Evolutionary conservation across 2,797 vertebrate species (phyloP).

Genomic region (Gallinago solitaria): DNA sequence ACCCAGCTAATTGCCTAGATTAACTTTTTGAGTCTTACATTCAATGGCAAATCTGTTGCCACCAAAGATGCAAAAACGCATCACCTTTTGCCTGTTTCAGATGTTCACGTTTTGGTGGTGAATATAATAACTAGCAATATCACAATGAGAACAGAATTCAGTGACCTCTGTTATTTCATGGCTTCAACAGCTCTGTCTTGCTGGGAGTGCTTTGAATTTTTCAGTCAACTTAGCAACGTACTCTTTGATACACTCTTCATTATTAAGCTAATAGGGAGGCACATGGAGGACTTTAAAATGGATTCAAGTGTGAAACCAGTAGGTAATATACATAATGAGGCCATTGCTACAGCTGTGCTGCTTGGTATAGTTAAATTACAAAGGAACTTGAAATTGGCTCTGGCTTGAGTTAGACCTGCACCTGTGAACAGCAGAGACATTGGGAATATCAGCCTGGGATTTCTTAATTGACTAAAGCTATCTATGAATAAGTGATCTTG

Average conservation of each 20-base stretch:
- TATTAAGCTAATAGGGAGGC: constrained; percentile 54
- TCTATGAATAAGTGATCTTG: not conserved
- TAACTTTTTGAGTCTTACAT: not conserved
- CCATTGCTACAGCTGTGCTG: constrained; percentile 27
- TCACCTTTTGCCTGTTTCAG: not conserved
- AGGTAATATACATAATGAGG: constrained; percentile 58
- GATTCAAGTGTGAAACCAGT: constrained; percentile 59
- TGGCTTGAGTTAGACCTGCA: not conserved
- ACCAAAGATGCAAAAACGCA: not conserved
- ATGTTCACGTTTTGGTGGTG: not conserved
- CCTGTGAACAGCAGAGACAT: not conserved
- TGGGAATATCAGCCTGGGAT: not conserved
- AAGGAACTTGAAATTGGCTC: not conserved
- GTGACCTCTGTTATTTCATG: constrained; percentile 5
- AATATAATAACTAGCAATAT: not conserved
- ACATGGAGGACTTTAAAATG: constrained; percentile 41
- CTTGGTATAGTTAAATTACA: not conserved
- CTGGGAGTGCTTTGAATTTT: constrained; percentile 48
- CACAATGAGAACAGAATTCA: not conserved
- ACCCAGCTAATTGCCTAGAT: not conserved
- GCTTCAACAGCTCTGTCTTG: not conserved
- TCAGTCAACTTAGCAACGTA: constrained; percentile 38
- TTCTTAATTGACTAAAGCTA: not conserved
- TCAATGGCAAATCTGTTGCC: not conserved
- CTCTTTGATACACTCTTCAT: constrained; percentile 44